Evolutionary conservation across 1,140 invertebrate genomes (phyloP), one percentile per base, ranked within the genome.

Genomic region (Pogonognathellus flavescens): DNA sequence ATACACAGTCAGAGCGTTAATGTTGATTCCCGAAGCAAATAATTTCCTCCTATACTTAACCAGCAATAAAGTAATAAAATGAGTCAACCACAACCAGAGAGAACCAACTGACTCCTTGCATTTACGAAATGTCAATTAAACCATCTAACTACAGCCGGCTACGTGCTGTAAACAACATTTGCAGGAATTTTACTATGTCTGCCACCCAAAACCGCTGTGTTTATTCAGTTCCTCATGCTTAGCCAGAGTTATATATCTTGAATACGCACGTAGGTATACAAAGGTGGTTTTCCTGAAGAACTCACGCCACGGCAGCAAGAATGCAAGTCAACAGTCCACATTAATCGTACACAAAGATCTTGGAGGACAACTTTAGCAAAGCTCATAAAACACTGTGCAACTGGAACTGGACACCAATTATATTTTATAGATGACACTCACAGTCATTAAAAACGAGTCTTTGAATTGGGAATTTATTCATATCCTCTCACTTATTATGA

Each of bases 351-450:
- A 76, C 41, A 76, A 76, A 76, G 49, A 76, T 76, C 31, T 76
- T 50, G 70, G 70, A 76, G 70, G 70, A 76, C 70, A 76, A 76
- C 14, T 76, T 41, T 76, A 14, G 31, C 70, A 50, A 76, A 76
- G 70, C 1, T 31, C 70, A 76, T 76, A 76, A 76, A 76, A 76
- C 31, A 76, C 41, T 76, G 41, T 16, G 25, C 80, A 81, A 81
- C 50, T 81, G 80, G 52, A 81, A 20, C 80, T 57, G 80, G 80
- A 81, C 50, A 81, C 80, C 80, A 81, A 81, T 81, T 81, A 81
- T 81, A 81, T 81, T 81, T 81, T 81, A 81, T 81, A 81, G 80
- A 81, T 57, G 80, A 81, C 80, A 81, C 55, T 81, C 80, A 81
- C 31, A 57, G 80, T 81, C 80, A 81, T 81, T 81, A 81, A 59